Percentiles rank a stretch among this genome's conserved stretches.
Conservation (phyloP, 92 coral and sea anemone species). For the Anthopleura xanthogrammica region DNA sequence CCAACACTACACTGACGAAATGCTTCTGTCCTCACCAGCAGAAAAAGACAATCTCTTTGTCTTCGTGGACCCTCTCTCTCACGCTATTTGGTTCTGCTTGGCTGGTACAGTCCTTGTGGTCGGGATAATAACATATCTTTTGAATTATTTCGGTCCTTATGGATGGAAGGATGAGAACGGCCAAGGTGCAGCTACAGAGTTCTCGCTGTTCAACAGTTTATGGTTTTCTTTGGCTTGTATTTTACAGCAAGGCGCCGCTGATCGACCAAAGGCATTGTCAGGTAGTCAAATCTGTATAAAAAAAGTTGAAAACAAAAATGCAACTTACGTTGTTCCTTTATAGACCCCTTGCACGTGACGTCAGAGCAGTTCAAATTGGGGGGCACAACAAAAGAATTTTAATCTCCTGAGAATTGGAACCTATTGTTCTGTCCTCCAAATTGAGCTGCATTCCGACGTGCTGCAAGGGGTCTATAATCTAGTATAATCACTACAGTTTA, state of each 20-base stretch:
- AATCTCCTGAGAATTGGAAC: too few species aligned
- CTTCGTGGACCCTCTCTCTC: conserved; percentile 59
- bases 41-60: conserved; percentile 42
- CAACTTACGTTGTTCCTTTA: too few species aligned
- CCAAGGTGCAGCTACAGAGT: conserved; percentile 53
- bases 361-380: too few species aligned
- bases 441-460: too few species aligned
- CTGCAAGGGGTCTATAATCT: too few species aligned
- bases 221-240: conserved; percentile 74
- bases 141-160: conserved; percentile 74
- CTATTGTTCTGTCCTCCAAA: too few species aligned
- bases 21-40: conserved; percentile 35
- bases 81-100: conserved; percentile 51
- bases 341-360: too few species aligned
- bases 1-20: conserved; percentile 60
- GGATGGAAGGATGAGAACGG: conserved; percentile 68
- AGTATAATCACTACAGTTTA: too few species aligned
- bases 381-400: too few species aligned
- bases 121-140: conserved; percentile 39
- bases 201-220: conserved; percentile 62
- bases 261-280: conserved; percentile 55
- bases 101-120: conserved; percentile 43
- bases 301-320: too few species aligned
- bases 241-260: conserved; percentile 62
- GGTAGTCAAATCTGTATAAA: conserved; percentile 18